Percentiles rank a stretch among this genome's conserved stretches.
Conservation (phyloP, 2,888 invertebrate genomes). For the Eilema depressum region DNA sequence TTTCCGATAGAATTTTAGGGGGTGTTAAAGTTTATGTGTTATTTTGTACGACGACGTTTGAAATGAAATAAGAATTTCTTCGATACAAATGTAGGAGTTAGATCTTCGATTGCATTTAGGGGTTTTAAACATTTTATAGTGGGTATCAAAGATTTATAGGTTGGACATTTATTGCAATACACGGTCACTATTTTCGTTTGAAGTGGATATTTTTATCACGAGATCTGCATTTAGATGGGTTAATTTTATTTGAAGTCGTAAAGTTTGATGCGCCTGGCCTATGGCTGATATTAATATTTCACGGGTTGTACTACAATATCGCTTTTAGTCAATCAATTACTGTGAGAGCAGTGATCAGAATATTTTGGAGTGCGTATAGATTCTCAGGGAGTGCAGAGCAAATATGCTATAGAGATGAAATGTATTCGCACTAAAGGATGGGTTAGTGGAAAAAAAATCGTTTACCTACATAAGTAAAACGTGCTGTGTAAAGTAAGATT, state of each 20-base stretch:
- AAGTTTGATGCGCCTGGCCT: too few species aligned
- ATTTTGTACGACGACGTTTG: slow-evolving; percentile 36
- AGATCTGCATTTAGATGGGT: background rate
- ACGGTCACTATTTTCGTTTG: slow-evolving; percentile 8
- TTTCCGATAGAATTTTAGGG: slow-evolving; percentile 58
- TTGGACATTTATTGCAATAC: background rate
- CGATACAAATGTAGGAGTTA: slow-evolving; percentile 16
- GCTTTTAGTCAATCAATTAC: too few species aligned
- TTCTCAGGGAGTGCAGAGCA: too few species aligned
- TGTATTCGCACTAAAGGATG: too few species aligned
- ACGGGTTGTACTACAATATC: too few species aligned
- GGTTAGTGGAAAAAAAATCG: too few species aligned
- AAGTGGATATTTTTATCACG: slow-evolving; percentile 11
- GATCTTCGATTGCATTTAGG: slow-evolving; percentile 15
- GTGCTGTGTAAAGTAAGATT: too few species aligned
- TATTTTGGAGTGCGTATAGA: too few species aligned
- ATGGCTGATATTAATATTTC: too few species aligned
- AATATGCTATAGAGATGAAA: too few species aligned
- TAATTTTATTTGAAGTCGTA: background rate
- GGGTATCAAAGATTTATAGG: slow-evolving; percentile 12
- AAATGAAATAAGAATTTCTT: slow-evolving; percentile 28
- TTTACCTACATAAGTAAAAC: too few species aligned
- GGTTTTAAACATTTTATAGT: slow-evolving; percentile 21
- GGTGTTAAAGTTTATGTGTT: slow-evolving; percentile 64
- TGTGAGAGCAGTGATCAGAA: too few species aligned